Percentiles rank a stretch among this genome's conserved stretches.
Evolutionary conservation across 2,113 vertebrate species (phyloP).

Genomic region (Apaloderma vittatum): DNA sequence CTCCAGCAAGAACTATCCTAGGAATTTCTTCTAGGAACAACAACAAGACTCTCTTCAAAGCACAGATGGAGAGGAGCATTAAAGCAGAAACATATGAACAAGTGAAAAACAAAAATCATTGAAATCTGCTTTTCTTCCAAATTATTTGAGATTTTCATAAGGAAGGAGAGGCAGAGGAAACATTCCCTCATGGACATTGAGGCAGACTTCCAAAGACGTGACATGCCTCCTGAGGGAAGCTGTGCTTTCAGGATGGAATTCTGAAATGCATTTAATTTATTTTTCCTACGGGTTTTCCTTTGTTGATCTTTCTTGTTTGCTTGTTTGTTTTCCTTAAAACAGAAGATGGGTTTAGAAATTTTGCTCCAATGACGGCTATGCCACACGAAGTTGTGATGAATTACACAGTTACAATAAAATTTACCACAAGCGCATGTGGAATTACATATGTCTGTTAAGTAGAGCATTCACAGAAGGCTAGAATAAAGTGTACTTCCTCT

Average conservation of each 20-base stretch:
- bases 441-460: not conserved
- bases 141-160: not conserved
- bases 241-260: not conserved
- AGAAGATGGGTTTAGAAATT: not conserved
- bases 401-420: not conserved
- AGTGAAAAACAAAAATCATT: not conserved
- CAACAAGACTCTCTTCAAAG: not conserved
- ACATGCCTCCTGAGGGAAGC: not conserved
- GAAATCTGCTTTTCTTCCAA: not conserved
- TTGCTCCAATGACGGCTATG: not conserved
- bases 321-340: not conserved
- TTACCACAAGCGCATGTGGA: not conserved
- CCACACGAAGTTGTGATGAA: not conserved
- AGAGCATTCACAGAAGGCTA: not conserved
- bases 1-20: not conserved
- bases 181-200: not conserved
- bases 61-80: not conserved
- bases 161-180: not conserved
- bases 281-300: not conserved
- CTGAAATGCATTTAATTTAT: not conserved
- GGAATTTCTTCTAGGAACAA: not conserved
- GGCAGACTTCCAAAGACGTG: not conserved
- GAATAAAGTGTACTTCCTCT: not conserved
- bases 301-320: not conserved
- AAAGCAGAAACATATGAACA: not conserved